Conservation (phyloP, 1,140 invertebrate genomes). For the Sycophaga agraensis region DNA sequence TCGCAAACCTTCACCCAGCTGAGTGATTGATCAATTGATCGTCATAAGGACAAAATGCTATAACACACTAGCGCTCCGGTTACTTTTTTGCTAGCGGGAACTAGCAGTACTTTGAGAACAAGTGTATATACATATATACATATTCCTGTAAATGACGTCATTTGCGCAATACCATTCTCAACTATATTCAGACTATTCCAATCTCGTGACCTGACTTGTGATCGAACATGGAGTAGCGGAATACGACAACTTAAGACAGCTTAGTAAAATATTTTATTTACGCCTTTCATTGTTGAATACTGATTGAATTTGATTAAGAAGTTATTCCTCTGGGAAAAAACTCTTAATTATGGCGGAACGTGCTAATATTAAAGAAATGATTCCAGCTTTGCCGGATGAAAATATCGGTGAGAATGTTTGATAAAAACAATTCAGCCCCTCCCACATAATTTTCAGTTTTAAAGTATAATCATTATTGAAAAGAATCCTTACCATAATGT, state of each 20-base stretch:
- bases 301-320: background rate
- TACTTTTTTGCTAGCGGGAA: too few species aligned
- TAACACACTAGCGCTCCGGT: too few species aligned
- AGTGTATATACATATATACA: too few species aligned
- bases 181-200: conserved; percentile 1
- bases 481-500: too few species aligned
- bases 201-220: conserved; percentile 28
- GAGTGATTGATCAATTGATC: too few species aligned
- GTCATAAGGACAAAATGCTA: too few species aligned
- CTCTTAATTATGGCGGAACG: conserved; percentile 51
- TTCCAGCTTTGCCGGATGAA: conserved; percentile 73
- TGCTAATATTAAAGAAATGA: conserved; percentile 70
- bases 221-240: conserved; percentile 22
- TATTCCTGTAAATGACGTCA: conserved; percentile 1
- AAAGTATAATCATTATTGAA: background rate
- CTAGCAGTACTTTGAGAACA: too few species aligned
- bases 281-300: background rate
- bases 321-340: background rate
- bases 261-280: background rate
- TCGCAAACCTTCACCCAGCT: too few species aligned
- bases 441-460: conserved; percentile 34
- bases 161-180: background rate
- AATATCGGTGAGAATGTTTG: conserved; percentile 70
- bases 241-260: too few species aligned
- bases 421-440: conserved; percentile 39